phyloP scores from a whole-genome alignment of 2,888 invertebrate genomes.

The Amphiduros pacificus region DNA sequence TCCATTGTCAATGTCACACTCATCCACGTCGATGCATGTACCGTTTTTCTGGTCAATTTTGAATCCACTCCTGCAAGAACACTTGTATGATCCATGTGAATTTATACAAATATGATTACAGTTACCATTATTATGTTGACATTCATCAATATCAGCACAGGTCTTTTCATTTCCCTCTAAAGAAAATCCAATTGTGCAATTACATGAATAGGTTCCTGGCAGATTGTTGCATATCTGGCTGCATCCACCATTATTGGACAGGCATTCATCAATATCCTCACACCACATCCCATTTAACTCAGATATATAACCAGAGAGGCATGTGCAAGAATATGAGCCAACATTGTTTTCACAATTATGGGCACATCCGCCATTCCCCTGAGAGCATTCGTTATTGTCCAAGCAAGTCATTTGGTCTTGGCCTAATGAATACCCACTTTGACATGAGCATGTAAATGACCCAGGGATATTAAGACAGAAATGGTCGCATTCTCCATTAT shows the following conservation, averaged over 20 bases:
- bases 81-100: background rate
- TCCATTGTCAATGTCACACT: background rate
- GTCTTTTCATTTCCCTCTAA: background rate
- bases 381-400: too few species aligned
- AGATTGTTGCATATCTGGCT: background rate
- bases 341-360: too few species aligned
- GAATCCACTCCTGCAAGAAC: background rate
- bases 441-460: too few species aligned
- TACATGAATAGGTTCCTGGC: background rate
- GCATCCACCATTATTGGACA: background rate
- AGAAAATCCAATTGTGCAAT: background rate
- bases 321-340: too few species aligned
- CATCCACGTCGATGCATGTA: background rate
- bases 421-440: too few species aligned
- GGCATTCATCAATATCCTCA: background rate
- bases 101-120: background rate
- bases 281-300: too few species aligned
- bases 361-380: too few species aligned
- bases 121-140: background rate
- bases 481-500: too few species aligned
- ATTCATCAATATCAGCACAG: background rate
- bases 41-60: background rate
- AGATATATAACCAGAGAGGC: too few species aligned
- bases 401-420: too few species aligned
- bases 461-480: too few species aligned